phyloP scores from a whole-genome alignment of 2,888 invertebrate genomes.

The Drosophila limbata region DNA sequence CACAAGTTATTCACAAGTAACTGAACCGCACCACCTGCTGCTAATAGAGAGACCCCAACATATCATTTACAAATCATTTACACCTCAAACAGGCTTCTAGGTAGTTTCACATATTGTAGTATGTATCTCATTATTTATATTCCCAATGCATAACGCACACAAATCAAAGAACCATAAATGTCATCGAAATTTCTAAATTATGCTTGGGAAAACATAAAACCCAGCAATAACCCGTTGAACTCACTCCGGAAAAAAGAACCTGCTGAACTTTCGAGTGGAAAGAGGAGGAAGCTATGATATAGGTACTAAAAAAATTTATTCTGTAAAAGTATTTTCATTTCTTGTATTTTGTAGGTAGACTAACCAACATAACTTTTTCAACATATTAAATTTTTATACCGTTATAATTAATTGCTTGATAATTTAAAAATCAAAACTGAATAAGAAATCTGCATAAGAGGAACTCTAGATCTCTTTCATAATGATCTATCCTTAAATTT shows the following conservation, averaged over 20 bases:
- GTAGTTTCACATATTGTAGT: background rate
- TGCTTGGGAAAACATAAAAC: conserved; percentile 22
- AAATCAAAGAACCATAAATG: conserved; percentile 48
- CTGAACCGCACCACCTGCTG: conserved; percentile 39
- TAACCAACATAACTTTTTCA: background rate
- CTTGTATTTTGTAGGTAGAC: background rate
- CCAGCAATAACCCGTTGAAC: conserved; percentile 8
- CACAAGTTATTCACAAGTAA: conserved; percentile 11
- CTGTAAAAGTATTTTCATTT: background rate
- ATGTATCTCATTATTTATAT: conserved; percentile 17
- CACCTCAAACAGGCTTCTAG: conserved; percentile 20
- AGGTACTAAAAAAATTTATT: background rate
- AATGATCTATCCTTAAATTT: background rate
- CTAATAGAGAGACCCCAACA: conserved; percentile 2
- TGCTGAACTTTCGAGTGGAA: background rate
- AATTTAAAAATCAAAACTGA: too few relatives aligned
- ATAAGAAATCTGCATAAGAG: too few relatives aligned
- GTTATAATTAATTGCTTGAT: too few relatives aligned
- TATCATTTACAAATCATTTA: conserved; percentile 45
- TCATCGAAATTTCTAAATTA: conserved; percentile 47
- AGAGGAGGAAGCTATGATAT: background rate
- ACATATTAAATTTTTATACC: background rate
- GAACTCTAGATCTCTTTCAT: too few relatives aligned
- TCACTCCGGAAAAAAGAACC: conserved; percentile 12
- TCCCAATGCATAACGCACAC: conserved; percentile 32